Percentiles rank a stretch among this genome's conserved stretches.
phyloP scores from a whole-genome alignment of 1,140 invertebrate species.

The Gonatopus flavifemur region DNA sequence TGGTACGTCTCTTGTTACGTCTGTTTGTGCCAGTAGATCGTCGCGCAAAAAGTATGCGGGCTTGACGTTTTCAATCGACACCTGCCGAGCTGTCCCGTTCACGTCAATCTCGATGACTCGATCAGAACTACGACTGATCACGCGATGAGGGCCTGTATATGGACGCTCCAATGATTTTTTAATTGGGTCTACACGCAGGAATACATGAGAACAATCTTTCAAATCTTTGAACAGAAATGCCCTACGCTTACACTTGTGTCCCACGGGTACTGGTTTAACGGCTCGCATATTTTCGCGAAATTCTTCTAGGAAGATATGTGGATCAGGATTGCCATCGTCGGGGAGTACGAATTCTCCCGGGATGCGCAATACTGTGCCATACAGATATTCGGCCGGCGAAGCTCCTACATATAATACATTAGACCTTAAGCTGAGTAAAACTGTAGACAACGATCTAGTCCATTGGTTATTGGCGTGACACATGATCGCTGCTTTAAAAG shows the following conservation, averaged over 20 bases:
- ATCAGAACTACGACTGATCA: background rate
- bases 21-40: no score
- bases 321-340: background rate
- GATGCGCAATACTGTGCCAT: slow-evolving; percentile 5
- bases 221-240: background rate
- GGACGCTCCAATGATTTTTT: background rate
- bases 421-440: slow-evolving; percentile 17
- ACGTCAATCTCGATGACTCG: background rate
- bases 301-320: background rate
- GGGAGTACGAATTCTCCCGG: slow-evolving; percentile 32
- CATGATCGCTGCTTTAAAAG: background rate
- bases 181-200: background rate
- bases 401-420: slow-evolving; percentile 27
- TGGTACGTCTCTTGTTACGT: no score
- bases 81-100: background rate
- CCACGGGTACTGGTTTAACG: background rate
- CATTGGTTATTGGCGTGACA: background rate
- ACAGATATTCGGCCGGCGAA: slow-evolving; percentile 28
- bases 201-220: background rate
- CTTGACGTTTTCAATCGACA: background rate
- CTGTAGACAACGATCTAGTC: slow-evolving; percentile 15
- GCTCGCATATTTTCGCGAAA: background rate
- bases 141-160: background rate
- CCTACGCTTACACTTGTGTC: background rate
- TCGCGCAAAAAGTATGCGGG: no score